phyloP scores from a whole-genome alignment of 2,888 invertebrate genomes.

The Eurytoma adleriae region DNA sequence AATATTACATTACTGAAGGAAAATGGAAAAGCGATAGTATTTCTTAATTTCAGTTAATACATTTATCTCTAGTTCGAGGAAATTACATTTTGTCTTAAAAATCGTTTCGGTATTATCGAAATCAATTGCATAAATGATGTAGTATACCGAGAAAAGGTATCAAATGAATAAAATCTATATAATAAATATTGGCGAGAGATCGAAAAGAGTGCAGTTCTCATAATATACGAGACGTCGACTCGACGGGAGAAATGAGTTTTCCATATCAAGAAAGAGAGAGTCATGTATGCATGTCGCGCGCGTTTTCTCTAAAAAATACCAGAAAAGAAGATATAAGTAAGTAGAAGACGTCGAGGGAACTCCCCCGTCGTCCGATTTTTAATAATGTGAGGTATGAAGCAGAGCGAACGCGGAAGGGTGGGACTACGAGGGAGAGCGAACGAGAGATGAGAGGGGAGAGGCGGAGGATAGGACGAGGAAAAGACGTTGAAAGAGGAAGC shows the following conservation, averaged over 20 bases:
- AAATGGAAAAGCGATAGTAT: too few relatives aligned
- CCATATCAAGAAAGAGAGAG: constrained; percentile 43
- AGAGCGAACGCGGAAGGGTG: neutral
- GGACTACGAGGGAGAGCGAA: constrained; percentile 1
- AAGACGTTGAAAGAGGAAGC: neutral
- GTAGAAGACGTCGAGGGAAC: constrained; percentile 11
- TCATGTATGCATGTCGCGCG: constrained; percentile 53
- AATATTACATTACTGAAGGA: too few relatives aligned
- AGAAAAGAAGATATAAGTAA: constrained; percentile 5
- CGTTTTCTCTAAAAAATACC: constrained; percentile 32
- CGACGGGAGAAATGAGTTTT: constrained; percentile 36
- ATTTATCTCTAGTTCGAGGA: too few relatives aligned
- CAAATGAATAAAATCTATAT: too few relatives aligned
- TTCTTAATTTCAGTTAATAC: too few relatives aligned
- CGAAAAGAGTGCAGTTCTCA: constrained; percentile 28
- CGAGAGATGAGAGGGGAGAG: neutral
- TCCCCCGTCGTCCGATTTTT: constrained; percentile 59
- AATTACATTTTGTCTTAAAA: too few relatives aligned
- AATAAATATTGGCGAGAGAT: constrained; percentile 37
- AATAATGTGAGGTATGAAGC: constrained; percentile 67
- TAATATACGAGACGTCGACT: constrained; percentile 42
- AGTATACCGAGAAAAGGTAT: too few relatives aligned
- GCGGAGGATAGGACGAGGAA: constrained; percentile 8
- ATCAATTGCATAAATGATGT: neutral
- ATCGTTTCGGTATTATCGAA: too few relatives aligned